Percentiles rank a stretch among this genome's conserved stretches.
phyloP scores from a whole-genome alignment of 1,140 invertebrate genomes.

The Scaptomyza hsui region DNA sequence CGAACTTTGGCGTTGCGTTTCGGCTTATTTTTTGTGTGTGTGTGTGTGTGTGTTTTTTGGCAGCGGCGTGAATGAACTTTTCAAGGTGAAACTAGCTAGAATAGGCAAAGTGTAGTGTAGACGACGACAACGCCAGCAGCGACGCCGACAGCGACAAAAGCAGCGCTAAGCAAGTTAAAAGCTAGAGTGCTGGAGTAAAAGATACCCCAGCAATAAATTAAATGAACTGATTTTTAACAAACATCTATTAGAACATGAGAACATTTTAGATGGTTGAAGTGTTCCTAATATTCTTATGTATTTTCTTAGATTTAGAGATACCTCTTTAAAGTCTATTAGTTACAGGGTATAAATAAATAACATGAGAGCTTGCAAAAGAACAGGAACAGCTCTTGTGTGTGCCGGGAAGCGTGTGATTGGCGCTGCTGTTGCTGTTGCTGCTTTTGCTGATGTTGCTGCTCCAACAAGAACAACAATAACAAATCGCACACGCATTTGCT shows the following conservation, averaged over 20 bases:
- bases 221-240: no score
- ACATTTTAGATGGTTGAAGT: no score
- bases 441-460: conserved; percentile 28
- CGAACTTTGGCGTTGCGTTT: conserved; percentile 74
- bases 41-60: conserved; percentile 28
- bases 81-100: conserved; percentile 83
- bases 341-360: conserved; percentile 22
- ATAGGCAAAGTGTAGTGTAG: conserved; percentile 70
- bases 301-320: no score
- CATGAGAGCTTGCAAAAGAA: conserved; percentile 63
- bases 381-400: conserved; percentile 65
- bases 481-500: conserved; percentile 60
- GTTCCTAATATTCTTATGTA: no score
- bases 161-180: conserved; percentile 14
- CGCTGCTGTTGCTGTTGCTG: conserved; percentile 44
- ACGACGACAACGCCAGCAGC: conserved; percentile 32
- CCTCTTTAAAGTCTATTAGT: not conserved
- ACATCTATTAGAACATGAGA: no score
- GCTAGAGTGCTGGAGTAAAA: not conserved
- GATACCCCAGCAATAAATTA: conserved; percentile 6
- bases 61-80: conserved; percentile 81
- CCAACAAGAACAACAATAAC: conserved; percentile 22
- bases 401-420: conserved; percentile 73
- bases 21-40: conserved; percentile 9
- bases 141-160: conserved; percentile 19